Evolutionary conservation across 2,113 vertebrate genomes (phyloP).

Genomic region (Struthidea cinerea): DNA sequence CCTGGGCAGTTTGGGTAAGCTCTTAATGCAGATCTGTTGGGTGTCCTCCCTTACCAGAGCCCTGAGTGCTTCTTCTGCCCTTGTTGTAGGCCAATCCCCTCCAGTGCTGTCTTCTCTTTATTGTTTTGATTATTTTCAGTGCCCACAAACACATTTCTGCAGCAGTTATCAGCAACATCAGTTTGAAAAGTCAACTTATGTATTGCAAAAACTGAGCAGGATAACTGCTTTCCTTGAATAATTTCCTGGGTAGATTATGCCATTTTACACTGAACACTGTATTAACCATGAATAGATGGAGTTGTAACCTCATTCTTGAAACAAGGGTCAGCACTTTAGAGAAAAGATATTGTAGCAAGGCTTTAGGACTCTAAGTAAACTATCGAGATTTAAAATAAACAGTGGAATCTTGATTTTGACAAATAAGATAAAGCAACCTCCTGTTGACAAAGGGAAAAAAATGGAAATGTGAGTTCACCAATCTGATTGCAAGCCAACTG

Average conservation of each 20-base stretch:
- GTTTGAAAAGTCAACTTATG: neutral
- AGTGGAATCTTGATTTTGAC: neutral
- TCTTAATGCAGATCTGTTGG: rapidly evolving
- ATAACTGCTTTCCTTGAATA: neutral
- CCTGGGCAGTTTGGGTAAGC: neutral
- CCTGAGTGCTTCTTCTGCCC: neutral
- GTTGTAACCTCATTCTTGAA: neutral
- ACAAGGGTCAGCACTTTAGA: neutral
- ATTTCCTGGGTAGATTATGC: neutral
- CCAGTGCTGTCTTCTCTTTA: neutral
- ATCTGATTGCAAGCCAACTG: neutral
- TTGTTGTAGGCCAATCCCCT: neutral
- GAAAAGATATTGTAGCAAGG: neutral
- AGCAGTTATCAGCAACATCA: neutral
- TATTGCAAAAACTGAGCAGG: neutral
- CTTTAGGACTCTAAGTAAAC: neutral
- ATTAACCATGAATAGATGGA: neutral
- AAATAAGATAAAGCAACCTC: neutral
- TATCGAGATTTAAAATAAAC: neutral
- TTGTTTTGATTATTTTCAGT: neutral
- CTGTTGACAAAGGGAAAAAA: neutral
- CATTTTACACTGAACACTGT: rapidly evolving
- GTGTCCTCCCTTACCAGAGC: neutral
- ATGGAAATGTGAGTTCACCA: neutral
- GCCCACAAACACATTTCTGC: neutral